Percentiles rank a stretch among this genome's conserved stretches.
These are phyloP conservation scores for Thymelicus lineola DNA, from an alignment of 2,888 invertebrate genomes.

Conservation along the genomic window DNA sequence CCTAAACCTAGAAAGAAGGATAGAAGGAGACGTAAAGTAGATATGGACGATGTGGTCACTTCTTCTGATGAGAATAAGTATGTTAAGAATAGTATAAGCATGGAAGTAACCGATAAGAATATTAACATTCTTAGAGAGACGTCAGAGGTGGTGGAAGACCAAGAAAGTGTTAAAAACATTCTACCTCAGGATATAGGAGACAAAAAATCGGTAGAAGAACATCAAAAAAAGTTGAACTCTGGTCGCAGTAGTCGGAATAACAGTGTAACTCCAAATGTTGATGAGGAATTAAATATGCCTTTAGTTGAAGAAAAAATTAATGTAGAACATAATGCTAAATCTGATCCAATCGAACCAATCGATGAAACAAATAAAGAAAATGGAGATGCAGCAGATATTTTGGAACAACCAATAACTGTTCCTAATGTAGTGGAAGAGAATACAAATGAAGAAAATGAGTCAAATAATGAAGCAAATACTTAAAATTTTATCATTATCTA, in stretches of 20 bases:
- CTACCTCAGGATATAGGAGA: slow-evolving; percentile 38
- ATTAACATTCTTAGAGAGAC: slow-evolving; percentile 70
- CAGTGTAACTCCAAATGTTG: neutral
- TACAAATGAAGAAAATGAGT: neutral
- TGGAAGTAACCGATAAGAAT: slow-evolving; percentile 73
- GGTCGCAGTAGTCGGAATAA: slow-evolving; percentile 16
- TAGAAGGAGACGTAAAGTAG: slow-evolving; percentile 65
- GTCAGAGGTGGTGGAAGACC: slow-evolving; percentile 60
- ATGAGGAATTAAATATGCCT: slow-evolving; percentile 4
- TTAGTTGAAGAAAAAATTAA: slow-evolving; percentile 13
- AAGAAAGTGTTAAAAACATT: slow-evolving; percentile 18
- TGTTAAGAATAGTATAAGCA: slow-evolving; percentile 74
- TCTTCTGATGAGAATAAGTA: slow-evolving; percentile 63
- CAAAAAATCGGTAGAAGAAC: slow-evolving; percentile 38
- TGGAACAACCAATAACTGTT: too few species aligned
- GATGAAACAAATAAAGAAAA: neutral
- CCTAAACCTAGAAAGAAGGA: slow-evolving; percentile 85
- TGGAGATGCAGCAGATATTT: neutral
- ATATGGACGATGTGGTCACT: slow-evolving; percentile 62
- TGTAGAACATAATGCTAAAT: neutral
- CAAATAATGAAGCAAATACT: neutral
- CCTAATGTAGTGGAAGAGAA: neutral
- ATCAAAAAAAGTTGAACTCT: slow-evolving; percentile 2
- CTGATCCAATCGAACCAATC: too few species aligned
- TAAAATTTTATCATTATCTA: neutral